These are phyloP conservation scores for Keiferia lycopersicella DNA, from an alignment of 2,888 invertebrate genomes.

Conservation along the genomic window DNA sequence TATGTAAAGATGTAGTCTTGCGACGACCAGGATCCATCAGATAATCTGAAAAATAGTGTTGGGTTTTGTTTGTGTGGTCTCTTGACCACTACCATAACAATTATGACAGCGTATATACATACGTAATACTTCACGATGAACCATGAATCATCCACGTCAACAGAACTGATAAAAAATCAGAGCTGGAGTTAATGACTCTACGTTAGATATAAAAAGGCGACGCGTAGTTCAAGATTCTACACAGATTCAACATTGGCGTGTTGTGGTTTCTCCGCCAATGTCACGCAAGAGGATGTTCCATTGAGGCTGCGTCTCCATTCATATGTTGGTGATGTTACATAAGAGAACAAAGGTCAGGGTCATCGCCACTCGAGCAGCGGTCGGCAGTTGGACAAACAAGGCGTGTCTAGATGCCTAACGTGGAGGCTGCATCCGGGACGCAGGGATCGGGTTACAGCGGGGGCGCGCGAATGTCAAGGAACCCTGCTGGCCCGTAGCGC, in stretches of 20 bases:
- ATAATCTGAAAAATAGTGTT: too few species aligned
- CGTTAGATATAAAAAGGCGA: neutral
- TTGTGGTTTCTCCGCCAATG: constrained; percentile 4
- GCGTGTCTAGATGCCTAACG: constrained; percentile 71
- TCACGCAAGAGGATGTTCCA: constrained; percentile 22
- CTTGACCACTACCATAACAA: neutral
- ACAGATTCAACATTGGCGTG: neutral
- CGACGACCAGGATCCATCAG: neutral
- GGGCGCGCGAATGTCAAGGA: constrained; percentile 79
- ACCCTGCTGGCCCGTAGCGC: constrained; percentile 49
- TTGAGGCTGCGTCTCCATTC: constrained; percentile 45
- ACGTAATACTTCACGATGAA: neutral
- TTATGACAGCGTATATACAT: too few species aligned
- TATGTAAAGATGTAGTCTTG: neutral
- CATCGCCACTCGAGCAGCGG: constrained; percentile 46
- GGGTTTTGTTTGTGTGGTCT: neutral
- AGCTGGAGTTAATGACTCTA: constrained; percentile 4
- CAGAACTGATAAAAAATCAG: constrained; percentile 4
- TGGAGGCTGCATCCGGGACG: constrained; percentile 78
- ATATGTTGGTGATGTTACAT: constrained; percentile 56
- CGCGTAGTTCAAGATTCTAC: neutral
- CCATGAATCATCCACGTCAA: constrained; percentile 1
- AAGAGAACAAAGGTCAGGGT: constrained; percentile 71
- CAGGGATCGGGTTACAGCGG: constrained; percentile 67
- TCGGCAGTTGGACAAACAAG: constrained; percentile 56